A percentile compares a stretch with the other conserved stretches of the same genome.
phyloP scores from a whole-genome alignment of 2,797 vertebrate species.

The Ispidina picta region DNA sequence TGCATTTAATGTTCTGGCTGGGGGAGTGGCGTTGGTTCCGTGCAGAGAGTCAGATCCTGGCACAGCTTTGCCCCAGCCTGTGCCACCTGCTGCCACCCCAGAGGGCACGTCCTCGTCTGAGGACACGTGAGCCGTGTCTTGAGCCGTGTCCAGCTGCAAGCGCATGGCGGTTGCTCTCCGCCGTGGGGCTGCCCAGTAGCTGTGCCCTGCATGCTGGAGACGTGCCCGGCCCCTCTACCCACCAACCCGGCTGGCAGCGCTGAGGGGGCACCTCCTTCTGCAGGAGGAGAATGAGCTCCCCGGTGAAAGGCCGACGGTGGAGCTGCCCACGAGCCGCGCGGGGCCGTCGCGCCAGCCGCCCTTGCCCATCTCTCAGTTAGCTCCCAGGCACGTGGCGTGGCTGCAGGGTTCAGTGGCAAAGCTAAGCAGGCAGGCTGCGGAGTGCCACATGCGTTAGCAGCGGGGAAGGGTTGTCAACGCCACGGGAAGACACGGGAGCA shows the following conservation, averaged over 20 bases:
- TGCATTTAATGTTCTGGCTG: neutral
- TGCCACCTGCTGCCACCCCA: neutral
- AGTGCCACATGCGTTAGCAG: conserved; percentile 39
- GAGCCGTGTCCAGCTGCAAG: too few species aligned
- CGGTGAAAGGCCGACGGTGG: neutral
- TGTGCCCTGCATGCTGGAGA: rapidly evolving
- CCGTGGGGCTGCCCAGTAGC: neutral
- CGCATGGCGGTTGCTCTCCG: rapidly evolving
- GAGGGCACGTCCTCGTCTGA: too few species aligned
- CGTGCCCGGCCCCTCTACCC: neutral
- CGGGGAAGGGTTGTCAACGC: conserved; percentile 26
- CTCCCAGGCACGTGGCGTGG: neutral
- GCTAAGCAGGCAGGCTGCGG: conserved; percentile 15
- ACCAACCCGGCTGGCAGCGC: rapidly evolving
- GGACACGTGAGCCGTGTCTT: too few species aligned
- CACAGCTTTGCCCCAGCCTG: rapidly evolving
- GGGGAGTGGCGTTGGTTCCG: neutral
- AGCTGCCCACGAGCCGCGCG: rapidly evolving
- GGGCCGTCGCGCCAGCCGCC: rapidly evolving
- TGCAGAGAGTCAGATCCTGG: neutral
- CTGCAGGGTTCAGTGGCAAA: conserved; percentile 1
- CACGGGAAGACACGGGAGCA: neutral
- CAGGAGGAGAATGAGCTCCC: neutral
- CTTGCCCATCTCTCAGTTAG: neutral
- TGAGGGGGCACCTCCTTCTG: rapidly evolving